Conservation (phyloP, 2,888 invertebrate genomes). For the Unio pictorum region DNA sequence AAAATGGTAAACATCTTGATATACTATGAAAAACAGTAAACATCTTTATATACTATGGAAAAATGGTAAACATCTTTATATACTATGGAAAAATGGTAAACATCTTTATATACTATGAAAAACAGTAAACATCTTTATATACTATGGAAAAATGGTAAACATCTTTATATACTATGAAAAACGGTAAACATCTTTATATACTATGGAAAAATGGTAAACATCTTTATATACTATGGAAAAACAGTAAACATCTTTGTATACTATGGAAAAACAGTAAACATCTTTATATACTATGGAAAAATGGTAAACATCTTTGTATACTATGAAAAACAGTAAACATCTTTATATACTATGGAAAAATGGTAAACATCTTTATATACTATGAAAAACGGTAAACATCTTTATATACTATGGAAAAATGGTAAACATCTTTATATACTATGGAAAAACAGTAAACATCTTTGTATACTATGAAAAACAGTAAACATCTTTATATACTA, state of each 20-base stretch:
- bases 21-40: too few relatives aligned
- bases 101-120: constrained; percentile 55
- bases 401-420: constrained; percentile 54
- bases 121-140: constrained; percentile 40
- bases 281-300: constrained; percentile 55
- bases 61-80: constrained; percentile 43
- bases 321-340: too few relatives aligned
- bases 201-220: too few relatives aligned
- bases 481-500: constrained; percentile 34
- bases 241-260: constrained; percentile 39
- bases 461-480: constrained; percentile 52
- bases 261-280: too few relatives aligned
- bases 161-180: constrained; percentile 55
- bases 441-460: too few relatives aligned
- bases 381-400: too few relatives aligned
- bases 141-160: too few relatives aligned
- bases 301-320: constrained; percentile 39
- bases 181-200: constrained; percentile 39
- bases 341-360: constrained; percentile 53
- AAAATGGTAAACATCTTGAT: constrained; percentile 46
- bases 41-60: constrained; percentile 55
- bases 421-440: constrained; percentile 35
- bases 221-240: constrained; percentile 55
- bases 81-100: too few relatives aligned
- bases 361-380: constrained; percentile 38